Percentiles rank a stretch among this genome's conserved stretches.
Evolutionary conservation across 2,888 invertebrate genomes (phyloP).

Genomic region (Matsumyia berberina): DNA sequence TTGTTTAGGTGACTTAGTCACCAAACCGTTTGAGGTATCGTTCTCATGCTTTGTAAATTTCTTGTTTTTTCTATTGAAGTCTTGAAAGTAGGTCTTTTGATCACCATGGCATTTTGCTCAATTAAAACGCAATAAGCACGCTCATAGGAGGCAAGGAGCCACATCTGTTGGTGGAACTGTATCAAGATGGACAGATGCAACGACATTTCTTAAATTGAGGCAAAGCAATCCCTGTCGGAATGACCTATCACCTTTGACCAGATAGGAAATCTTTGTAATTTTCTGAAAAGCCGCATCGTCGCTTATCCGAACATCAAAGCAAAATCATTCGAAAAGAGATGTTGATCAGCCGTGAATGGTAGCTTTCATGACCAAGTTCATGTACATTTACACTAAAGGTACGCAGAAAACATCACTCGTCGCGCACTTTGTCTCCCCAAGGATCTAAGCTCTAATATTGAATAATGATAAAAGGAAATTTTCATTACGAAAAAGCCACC

Average conservation of each 20-base stretch:
- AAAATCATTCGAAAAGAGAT: conserved; percentile 45
- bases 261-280: conserved; percentile 12
- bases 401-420: not conserved
- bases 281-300: conserved; percentile 8
- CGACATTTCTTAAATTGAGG: no score
- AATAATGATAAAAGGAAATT: conserved; percentile 61
- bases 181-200: no score
- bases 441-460: conserved; percentile 30
- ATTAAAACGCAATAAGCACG: no score
- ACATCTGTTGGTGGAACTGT: no score
- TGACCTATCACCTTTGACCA: not conserved
- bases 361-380: conserved; percentile 7
- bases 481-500: conserved; percentile 53
- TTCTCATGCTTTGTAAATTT: no score
- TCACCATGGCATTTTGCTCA: no score
- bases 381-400: conserved; percentile 10
- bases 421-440: conserved; percentile 5
- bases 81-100: no score
- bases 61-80: no score
- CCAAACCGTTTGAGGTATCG: no score
- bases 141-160: no score
- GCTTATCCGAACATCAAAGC: conserved; percentile 55
- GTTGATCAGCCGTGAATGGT: conserved; percentile 47
- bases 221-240: no score
- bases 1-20: no score